Evolutionary conservation across 2,797 vertebrate species (phyloP).

Genomic region (Nannoperca australis): DNA sequence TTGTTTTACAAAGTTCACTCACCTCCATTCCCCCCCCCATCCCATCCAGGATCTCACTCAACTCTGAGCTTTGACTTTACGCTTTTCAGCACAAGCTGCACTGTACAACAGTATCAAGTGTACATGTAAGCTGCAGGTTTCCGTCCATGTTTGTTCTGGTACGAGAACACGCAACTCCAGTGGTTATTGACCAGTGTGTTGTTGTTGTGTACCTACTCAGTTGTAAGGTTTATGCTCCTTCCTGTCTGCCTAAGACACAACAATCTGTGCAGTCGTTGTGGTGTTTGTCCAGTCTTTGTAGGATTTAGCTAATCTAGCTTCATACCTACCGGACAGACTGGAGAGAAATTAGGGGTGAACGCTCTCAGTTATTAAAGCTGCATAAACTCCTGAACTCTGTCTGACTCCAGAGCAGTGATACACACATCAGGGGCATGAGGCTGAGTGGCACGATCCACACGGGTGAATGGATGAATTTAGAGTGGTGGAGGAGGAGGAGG

Average conservation of each 20-base stretch:
- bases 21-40: neutral
- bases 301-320: neutral
- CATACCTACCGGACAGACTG: neutral
- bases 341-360: conserved; percentile 26
- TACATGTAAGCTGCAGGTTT: neutral
- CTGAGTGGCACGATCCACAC: conserved; percentile 18
- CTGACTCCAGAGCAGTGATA: conserved; percentile 70
- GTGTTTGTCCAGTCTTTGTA: neutral
- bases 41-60: neutral
- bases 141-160: neutral
- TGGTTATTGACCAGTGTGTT: neutral
- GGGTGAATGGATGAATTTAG: conserved; percentile 46
- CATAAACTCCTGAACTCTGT: conserved; percentile 83
- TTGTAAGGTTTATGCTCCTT: neutral
- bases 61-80: neutral
- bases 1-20: too few relatives aligned
- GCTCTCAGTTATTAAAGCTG: conserved; percentile 80
- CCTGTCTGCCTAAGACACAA: neutral
- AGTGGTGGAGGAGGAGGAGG: conserved; percentile 6
- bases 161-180: neutral
- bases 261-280: neutral
- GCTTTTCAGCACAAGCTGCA: too few relatives aligned
- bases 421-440: conserved; percentile 25
- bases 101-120: neutral
- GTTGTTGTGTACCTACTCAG: neutral